Conservation (phyloP, 2,797 vertebrate species). For the Molossus alvarezi region DNA sequence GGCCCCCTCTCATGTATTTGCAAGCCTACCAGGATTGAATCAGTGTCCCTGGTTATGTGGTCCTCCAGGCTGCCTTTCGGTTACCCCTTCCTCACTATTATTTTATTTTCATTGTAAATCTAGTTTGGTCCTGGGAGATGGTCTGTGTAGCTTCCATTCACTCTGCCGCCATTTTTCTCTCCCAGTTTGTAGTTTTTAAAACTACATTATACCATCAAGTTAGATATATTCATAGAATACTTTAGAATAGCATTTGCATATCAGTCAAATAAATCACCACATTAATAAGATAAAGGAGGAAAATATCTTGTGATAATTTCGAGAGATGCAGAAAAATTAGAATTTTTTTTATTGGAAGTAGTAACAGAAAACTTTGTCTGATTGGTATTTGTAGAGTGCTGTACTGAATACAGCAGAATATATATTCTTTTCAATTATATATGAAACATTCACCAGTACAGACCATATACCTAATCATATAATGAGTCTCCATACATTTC, state of each 20-base stretch:
- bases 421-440: not conserved
- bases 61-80: no score
- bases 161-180: no score
- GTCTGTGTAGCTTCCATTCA: no score
- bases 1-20: no score
- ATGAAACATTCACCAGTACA: slow-evolving; percentile 1
- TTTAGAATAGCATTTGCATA: not conserved
- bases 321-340: not conserved
- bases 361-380: not conserved
- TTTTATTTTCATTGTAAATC: no score
- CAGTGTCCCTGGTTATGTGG: no score
- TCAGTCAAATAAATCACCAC: not conserved
- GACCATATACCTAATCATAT: not conserved
- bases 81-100: no score
- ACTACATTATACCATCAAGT: not conserved
- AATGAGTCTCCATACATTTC: not conserved
- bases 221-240: not conserved
- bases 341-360: not conserved
- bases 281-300: slow-evolving; percentile 2
- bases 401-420: not conserved
- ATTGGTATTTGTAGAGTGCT: not conserved
- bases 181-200: no score
- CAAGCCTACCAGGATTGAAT: no score
- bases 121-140: no score
- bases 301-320: not conserved